Base-by-base conservation (phyloP, 2,113 vertebrate species). In the Struthidea cinerea region DNA sequence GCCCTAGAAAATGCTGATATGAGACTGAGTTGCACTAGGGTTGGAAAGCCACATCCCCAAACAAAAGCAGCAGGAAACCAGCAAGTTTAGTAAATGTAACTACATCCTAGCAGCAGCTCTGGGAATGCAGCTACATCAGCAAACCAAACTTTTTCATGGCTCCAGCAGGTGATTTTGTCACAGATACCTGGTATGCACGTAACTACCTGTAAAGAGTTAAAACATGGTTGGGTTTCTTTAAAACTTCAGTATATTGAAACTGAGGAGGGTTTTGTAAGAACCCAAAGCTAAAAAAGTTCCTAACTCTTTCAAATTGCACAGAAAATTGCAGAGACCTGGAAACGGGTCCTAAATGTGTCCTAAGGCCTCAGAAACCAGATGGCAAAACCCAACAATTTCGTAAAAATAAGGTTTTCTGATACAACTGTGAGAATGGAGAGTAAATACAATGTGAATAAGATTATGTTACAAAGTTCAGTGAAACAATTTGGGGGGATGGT, bases 401-500 rank as follows among this genome's bases (percentile, higher is more conserved):
- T 35, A 57, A 55, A 83, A 56, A 37, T 33, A 56, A 69, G 35
- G 10, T 49, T 76, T 70, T 70, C 42, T 70, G 10, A 78, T 30
- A 63, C 10, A 55, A 50, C 32, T n/a, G 39, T 28, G 79, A n/a
- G 47, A 86, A 60, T 56, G 1, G 1, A 52, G 20, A 63, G 13
- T 33, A 52, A 8, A 32, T 37, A 61, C 41, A 76, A 13, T 35
- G 39, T 22, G 61, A 63, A 27, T 50, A 56, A 22, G 10, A 57
- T 20, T 4, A 41, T 74, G 39, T 16, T 84, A 88, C 10, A 80
- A 49, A 79, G 64, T 23, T 22, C 27, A 90, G 5, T 44, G 2
- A 52, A 74, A 57, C 3, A 1, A 57, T 21, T 53, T 49, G 6
- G 6, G 6, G 8, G 3, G 2, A 4, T 2, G 2, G 1, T 15